Base-by-base conservation (phyloP, 2,113 vertebrate species). In the Pseudorasbora parva region DNA sequence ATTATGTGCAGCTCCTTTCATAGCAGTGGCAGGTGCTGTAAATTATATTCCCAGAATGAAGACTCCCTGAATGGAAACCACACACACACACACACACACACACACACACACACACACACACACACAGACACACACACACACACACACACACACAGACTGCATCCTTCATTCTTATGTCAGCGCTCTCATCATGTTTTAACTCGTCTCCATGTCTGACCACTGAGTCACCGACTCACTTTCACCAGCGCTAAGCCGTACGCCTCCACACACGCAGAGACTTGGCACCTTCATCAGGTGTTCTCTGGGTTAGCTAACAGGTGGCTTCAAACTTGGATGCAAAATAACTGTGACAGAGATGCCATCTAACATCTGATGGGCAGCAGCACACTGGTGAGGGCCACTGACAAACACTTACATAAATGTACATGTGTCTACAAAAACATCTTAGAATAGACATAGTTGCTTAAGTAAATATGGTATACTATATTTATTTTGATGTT, bases 221-320 rank as follows among this genome's bases (percentile, higher is more conserved):
- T 78, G 76, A 78, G 41, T 72, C 69, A 72, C 69, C 15, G 69
- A 47, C n/a, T 78, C 37, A 49, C 56, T 74, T 74, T 74, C 41
- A 19, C 71, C 19, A 62, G 41, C 4, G 19, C 47, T 83, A 57
- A 59, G 41, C 27, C 19, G 17, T 11, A 69, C 43, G 10, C 78
- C 23, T 37, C 45, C 45, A 33, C 78, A 30, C 25, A 72, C 14
- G 8, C 66, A 82, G n/a, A 19, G 11, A 43, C 54, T 23, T 33
- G 64, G 25, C 76, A 62, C 30, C 27, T 71, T 27, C 2, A 17
- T 68, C 66, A 84, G 82, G 69, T 72, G 43, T 84, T 73, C 60
- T 80, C 60, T 41, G 30, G 17, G 71, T 21, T 69, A 71, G 15
- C 59, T 19, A 84, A 84, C 82, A 84, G 86, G 86, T 84, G 86